These are phyloP conservation scores for Nineta flava DNA, from an alignment of 2,888 invertebrate genomes.

Conservation along the genomic window DNA sequence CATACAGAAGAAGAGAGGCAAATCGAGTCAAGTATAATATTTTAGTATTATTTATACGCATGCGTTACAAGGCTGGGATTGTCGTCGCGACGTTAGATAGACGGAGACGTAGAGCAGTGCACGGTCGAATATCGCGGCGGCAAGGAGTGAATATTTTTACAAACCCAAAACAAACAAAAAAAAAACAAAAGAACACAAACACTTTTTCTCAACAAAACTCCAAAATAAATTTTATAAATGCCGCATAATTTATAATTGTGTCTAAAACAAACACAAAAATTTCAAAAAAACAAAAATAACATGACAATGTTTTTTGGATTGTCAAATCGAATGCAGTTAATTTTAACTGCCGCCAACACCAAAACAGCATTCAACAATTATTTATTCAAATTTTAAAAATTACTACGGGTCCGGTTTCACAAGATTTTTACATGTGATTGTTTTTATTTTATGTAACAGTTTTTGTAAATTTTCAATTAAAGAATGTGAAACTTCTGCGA, in stretches of 20 bases:
- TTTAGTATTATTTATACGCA: conserved; percentile 6
- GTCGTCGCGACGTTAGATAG: conserved; percentile 19
- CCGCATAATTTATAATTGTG: background rate
- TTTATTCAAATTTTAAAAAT: no score
- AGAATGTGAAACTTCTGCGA: background rate
- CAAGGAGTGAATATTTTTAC: background rate
- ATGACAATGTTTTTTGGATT: background rate
- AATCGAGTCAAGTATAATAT: background rate
- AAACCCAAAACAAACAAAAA: background rate
- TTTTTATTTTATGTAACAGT: background rate
- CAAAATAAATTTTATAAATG: background rate
- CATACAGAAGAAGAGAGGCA: background rate
- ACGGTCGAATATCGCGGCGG: conserved; percentile 28
- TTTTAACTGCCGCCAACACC: no score
- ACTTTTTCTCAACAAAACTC: background rate
- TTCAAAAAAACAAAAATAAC: background rate
- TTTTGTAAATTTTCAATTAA: background rate
- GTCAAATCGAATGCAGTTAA: background rate
- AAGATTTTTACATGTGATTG: background rate
- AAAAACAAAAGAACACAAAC: no score
- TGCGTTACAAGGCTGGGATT: conserved; percentile 9
- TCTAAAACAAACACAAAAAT: background rate
- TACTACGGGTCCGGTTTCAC: background rate
- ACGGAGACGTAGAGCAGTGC: conserved; percentile 27
- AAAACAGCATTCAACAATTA: no score